Conservation (phyloP, 2,888 invertebrate species). For the Conchocele bisecta region DNA sequence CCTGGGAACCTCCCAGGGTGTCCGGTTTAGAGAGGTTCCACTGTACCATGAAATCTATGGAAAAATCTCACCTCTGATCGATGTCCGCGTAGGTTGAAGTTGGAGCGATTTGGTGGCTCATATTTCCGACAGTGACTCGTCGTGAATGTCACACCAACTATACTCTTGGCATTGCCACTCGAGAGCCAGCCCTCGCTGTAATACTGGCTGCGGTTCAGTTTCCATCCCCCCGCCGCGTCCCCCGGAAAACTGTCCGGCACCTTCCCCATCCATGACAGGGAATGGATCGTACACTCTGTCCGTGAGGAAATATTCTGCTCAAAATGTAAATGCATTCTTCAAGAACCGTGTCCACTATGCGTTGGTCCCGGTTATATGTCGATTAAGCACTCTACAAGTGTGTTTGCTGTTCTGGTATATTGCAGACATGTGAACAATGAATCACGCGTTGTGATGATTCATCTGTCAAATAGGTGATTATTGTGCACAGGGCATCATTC, state of each 20-base stretch:
- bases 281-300: conserved; percentile 97
- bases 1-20: too few species aligned
- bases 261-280: conserved; percentile 99
- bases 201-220: conserved; percentile 96
- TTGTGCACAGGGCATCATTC: too few species aligned
- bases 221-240: conserved; percentile 92
- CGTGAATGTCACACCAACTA: conserved; percentile 98
- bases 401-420: too few species aligned
- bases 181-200: conserved; percentile 99
- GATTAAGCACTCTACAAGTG: too few species aligned
- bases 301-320: conserved; percentile 96
- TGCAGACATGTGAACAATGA: too few species aligned
- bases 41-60: neutral
- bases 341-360: too few species aligned
- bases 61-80: conserved; percentile 90
- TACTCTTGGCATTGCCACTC: conserved; percentile 94
- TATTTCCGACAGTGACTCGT: conserved; percentile 94
- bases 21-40: too few species aligned
- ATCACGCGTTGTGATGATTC: too few species aligned
- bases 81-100: conserved; percentile 98
- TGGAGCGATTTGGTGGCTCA: conserved; percentile 91
- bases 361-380: too few species aligned
- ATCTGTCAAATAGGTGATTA: too few species aligned
- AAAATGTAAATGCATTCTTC: conserved; percentile 97
- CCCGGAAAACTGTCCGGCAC: conserved; percentile 97